Evolutionary conservation across 1,140 invertebrate species (phyloP), one percentile per base, ranked within the genome.

Genomic region (Zaprionus ornatus): DNA sequence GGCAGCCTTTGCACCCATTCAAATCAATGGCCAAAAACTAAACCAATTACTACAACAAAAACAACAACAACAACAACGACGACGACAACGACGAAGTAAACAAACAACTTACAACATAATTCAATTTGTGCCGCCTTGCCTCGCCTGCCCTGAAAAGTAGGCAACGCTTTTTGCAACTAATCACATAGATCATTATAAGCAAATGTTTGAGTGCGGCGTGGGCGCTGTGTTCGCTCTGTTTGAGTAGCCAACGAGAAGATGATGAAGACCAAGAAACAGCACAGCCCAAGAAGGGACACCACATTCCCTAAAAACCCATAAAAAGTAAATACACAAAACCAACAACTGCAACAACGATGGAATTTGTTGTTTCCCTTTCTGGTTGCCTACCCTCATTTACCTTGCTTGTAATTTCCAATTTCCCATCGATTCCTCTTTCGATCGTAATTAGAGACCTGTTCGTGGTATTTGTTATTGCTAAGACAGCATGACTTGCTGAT

Each of bases 51-150:
- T 61, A 45, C 77, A 68, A 48, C 62, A 60, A 75, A 50, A 57
- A 56, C 71, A 67, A 32, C 45, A 27, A 35, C n/a, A 56, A 64
- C 62, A 56, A 50, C 40, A 79, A 76, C 40, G 76, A 52, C 68
- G 59, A 54, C 35, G 23, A 84, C 54, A 69, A 64, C 77, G 77
- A 32, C 13, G n/a, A 52, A 45, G 52, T 35, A 60, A 54, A 50
- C 69, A 81, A 85, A 84, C 62, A 81, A 66, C 74, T 77, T 74
- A 78, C 62, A 85, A 66, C 78, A 84, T 84, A 85, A 85, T 85
- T 84, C 82, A 81, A 64, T 85, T 71, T 69, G 15, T n/a, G 17
- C 4, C 7, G 40, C 40, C 40, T 45, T 45, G 6, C 40, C n/a
- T 9, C n/a, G 3, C 56, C 56, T 37, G 27, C 62, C 35, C 70